Evolutionary conservation across 1,140 invertebrate genomes (phyloP).

Genomic region (Ceratosolen solmsi): DNA sequence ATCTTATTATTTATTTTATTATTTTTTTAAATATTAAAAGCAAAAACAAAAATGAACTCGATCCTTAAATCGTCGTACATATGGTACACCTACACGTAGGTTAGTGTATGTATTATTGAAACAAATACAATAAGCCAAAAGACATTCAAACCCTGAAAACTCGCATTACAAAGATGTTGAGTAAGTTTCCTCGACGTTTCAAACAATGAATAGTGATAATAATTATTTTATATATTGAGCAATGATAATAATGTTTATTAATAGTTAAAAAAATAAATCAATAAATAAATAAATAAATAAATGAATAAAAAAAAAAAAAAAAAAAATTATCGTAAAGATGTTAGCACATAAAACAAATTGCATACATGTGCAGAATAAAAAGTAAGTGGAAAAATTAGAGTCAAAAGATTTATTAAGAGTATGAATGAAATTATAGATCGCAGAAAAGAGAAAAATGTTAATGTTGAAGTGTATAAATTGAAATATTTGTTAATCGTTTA

Average conservation of each 20-base stretch:
- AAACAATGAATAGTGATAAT: neutral
- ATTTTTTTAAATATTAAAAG: slow-evolving; percentile 19
- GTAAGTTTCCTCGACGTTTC: neutral
- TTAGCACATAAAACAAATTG: slow-evolving; percentile 14
- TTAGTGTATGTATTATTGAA: slow-evolving; percentile 12
- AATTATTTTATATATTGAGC: slow-evolving; percentile 1
- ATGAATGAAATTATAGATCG: neutral
- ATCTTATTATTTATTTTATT: slow-evolving; percentile 2
- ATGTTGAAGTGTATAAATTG: slow-evolving; percentile 23
- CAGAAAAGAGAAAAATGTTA: slow-evolving; percentile 31
- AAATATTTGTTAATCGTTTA: slow-evolving; percentile 3
- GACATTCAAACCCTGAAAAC: slow-evolving; percentile 38
- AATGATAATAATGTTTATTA: slow-evolving; percentile 18
- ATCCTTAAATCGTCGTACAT: slow-evolving; percentile 27
- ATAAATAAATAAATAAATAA: slow-evolving; percentile 7
- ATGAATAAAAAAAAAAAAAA: neutral
- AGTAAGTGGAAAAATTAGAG: slow-evolving; percentile 12
- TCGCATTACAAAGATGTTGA: slow-evolving; percentile 26
- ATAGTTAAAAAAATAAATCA: slow-evolving; percentile 2
- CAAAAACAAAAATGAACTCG: slow-evolving; percentile 3
- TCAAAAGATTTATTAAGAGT: slow-evolving; percentile 4
- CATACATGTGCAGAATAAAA: neutral
- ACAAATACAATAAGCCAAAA: slow-evolving; percentile 38
- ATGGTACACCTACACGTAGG: neutral
- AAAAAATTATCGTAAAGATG: neutral